Evolutionary conservation across 2,113 vertebrate species (phyloP), one percentile per base, ranked within the genome.

Genomic region (Larimichthys crocea): DNA sequence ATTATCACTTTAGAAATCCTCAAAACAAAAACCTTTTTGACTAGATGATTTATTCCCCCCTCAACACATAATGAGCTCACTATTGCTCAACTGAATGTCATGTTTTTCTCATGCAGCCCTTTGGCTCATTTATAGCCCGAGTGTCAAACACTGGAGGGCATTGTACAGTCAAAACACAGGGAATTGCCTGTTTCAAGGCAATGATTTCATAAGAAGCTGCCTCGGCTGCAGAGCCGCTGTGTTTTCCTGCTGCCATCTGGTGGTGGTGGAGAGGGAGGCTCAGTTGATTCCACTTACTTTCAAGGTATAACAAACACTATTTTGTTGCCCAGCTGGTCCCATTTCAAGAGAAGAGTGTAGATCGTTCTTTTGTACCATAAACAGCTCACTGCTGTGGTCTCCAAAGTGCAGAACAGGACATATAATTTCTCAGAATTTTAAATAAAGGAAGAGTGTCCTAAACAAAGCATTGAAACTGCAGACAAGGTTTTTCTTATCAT

Each of bases 231-330:
- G 49, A 62, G 52, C 63, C 0, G 35, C 17, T 49, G 22, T 14
- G 0, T 78, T 72, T 55, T 65, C 67, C n/a, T 88, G 68, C 67
- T 82, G 83, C 76, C 91, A 84, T 24, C 89, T 79, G 15, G 65
- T 83, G 90, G 81, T 6, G 7, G 4, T 0, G 4, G 0, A 60
- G 35, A 40, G 7, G 10, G 0, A 52, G 14, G 26, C 26, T 26
- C 26, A 26, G 26, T 26, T 26, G 26, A 26, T 26, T 26, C 26
- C 26, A 26, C 26, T 26, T 26, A 26, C 26, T 26, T 26, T 26
- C 26, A 26, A 26, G 26, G 26, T 26, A 26, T 26, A 26, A 26
- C 26, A 26, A 26, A 26, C 24, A 26, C 26, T 26, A 26, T 26
- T 26, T 26, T 26, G 26, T 26, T 26, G 26, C 26, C 26, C 26